Percentiles rank a stretch among this genome's conserved stretches.
These are phyloP conservation scores for Theretra japonica DNA, from an alignment of 2,888 invertebrate genomes.

Conservation along the genomic window DNA sequence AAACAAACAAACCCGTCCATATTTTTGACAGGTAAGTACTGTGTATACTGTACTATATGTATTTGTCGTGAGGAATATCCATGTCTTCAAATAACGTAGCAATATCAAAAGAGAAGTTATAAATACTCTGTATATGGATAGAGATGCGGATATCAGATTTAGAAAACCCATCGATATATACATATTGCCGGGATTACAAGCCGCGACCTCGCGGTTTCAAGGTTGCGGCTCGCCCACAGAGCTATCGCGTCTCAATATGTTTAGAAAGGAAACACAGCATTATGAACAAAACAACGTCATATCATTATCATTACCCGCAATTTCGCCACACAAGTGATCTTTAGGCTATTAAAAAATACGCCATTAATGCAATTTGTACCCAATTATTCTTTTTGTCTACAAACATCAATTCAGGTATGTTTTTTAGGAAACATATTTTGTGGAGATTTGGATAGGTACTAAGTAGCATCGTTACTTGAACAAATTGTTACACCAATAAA, in stretches of 20 bases:
- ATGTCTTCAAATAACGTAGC: background rate
- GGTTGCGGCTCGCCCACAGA: constrained; percentile 20
- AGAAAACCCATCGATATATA: constrained; percentile 7
- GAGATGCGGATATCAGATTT: background rate
- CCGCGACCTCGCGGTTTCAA: constrained; percentile 21
- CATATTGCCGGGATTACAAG: constrained; percentile 9
- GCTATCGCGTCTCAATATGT: constrained; percentile 11
- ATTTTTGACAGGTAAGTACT: background rate
- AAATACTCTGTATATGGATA: background rate
- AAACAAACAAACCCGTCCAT: background rate
- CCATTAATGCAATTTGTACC: no score
- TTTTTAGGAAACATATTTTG: no score
- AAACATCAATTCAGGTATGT: no score
- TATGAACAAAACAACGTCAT: constrained; percentile 14
- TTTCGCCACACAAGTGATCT: background rate
- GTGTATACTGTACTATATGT: background rate
- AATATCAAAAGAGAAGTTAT: background rate
- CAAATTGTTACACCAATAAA: no score
- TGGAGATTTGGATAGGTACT: no score
- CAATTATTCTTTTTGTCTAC: no score
- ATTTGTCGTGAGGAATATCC: background rate
- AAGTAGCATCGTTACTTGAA: no score
- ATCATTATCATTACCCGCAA: background rate
- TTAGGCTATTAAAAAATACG: no score
- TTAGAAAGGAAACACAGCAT: constrained; percentile 14